Conservation (phyloP, 2,113 vertebrate species). For the Oryzias celebensis region DNA sequence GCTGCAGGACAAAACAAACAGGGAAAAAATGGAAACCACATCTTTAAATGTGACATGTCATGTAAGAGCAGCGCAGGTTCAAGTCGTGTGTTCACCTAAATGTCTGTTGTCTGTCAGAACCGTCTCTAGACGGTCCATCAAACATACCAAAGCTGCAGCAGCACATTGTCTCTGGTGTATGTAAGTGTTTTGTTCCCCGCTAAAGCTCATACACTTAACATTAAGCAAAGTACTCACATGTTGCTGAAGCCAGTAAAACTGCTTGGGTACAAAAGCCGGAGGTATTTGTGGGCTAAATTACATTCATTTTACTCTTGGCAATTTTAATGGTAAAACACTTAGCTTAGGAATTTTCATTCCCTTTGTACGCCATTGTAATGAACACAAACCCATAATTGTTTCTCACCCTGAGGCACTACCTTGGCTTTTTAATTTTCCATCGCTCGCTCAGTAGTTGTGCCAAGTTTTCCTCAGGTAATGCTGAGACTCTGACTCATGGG, state of each 20-base stretch:
- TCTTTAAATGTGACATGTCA: no score
- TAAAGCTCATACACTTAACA: conserved; percentile 20
- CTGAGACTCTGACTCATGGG: conserved; percentile 60
- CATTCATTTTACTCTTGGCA: conserved; percentile 67
- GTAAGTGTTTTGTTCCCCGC: conserved; percentile 21
- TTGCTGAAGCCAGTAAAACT: conserved; percentile 60
- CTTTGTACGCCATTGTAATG: conserved; percentile 72
- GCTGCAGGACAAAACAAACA: no score
- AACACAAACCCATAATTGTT: conserved; percentile 73
- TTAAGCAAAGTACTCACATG: conserved; percentile 45
- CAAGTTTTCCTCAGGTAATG: conserved; percentile 66
- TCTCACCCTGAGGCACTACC: conserved; percentile 69
- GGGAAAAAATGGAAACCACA: no score
- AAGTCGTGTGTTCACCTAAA: no score
- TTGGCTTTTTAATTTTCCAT: conserved; percentile 68
- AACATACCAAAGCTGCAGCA: conserved; percentile 23
- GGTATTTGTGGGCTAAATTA: conserved; percentile 73
- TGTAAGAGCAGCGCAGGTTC: no score
- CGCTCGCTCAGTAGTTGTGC: conserved; percentile 47
- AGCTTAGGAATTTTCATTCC: conserved; percentile 69
- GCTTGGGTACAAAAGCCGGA: conserved; percentile 60
- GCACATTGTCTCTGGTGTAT: conserved; percentile 16
- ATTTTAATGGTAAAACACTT: conserved; percentile 71
- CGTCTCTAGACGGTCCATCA: conserved; percentile 23
- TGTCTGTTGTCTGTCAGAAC: neutral